Conservation (phyloP, 2,797 vertebrate species). For the Allobates femoralis region DNA sequence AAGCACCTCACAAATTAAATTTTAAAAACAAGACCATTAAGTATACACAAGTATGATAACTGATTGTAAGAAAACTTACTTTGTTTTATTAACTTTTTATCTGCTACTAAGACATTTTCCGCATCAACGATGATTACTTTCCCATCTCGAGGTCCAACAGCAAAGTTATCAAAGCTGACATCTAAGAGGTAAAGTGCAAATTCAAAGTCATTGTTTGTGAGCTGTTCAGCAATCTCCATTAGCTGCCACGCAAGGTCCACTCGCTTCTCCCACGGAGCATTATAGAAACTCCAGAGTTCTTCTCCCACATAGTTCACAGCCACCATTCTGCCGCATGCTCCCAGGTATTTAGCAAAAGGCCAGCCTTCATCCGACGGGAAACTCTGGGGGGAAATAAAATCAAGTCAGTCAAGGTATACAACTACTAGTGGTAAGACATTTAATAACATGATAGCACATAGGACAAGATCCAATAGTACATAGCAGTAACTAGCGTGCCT, state of each 20-base stretch:
- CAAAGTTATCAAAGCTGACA: conserved; percentile 98
- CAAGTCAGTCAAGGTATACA: neutral
- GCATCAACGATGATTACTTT: conserved; percentile 98
- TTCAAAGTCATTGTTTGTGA: conserved; percentile 99
- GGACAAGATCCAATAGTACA: too few species aligned
- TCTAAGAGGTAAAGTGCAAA: conserved; percentile 99
- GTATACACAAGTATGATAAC: too few species aligned
- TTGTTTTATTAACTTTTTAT: conserved; percentile 96
- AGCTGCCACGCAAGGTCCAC: conserved; percentile 95
- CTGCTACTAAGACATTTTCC: conserved; percentile 95
- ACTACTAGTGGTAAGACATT: neutral
- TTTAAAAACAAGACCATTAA: too few species aligned
- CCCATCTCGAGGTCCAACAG: conserved; percentile 94
- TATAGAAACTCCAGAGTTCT: conserved; percentile 97
- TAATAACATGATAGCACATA: neutral
- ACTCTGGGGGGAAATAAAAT: conserved; percentile 78
- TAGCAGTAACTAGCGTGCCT: too few species aligned
- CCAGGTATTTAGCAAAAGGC: conserved; percentile 98
- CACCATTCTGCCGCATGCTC: conserved; percentile 96
- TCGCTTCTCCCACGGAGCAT: conserved; percentile 94
- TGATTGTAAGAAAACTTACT: conserved; percentile 81
- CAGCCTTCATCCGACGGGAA: conserved; percentile 98
- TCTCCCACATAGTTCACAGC: conserved; percentile 98
- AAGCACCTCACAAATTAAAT: too few species aligned
- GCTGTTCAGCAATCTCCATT: conserved; percentile 99